Conservation (phyloP, 1,140 invertebrate genomes). For the Pygmarrhopalites habei region DNA sequence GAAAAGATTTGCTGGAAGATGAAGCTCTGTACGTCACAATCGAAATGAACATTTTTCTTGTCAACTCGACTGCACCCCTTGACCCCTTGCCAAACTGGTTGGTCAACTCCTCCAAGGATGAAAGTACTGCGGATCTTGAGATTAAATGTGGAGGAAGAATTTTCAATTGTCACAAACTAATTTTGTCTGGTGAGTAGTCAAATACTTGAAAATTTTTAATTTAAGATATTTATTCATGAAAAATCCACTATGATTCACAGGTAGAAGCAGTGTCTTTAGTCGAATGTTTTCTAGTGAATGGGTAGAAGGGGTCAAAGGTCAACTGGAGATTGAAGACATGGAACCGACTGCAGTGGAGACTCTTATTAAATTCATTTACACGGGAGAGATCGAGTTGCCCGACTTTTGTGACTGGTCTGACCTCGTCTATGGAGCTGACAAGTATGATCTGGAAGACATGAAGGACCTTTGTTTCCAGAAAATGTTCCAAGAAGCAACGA, state of each 20-base stretch:
- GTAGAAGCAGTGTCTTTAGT: conserved; percentile 11
- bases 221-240: too few relatives aligned
- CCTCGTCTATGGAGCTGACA: conserved; percentile 15
- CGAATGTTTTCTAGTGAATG: conserved; percentile 11
- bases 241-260: not conserved
- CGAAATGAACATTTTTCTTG: too few relatives aligned
- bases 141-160: too few relatives aligned
- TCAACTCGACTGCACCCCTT: too few relatives aligned
- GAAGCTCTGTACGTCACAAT: too few relatives aligned
- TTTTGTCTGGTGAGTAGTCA: too few relatives aligned
- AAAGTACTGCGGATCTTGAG: too few relatives aligned
- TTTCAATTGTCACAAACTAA: too few relatives aligned
- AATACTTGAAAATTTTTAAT: too few relatives aligned
- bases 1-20: too few relatives aligned
- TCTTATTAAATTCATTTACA: conserved; percentile 17
- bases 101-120: too few relatives aligned
- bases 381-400: conserved; percentile 2
- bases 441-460: conserved; percentile 14
- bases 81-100: too few relatives aligned
- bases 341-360: conserved; percentile 10
- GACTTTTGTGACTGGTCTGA: conserved; percentile 5
- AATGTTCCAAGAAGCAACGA: conserved; percentile 5
- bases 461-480: conserved; percentile 17
- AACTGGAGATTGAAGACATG: conserved; percentile 5
- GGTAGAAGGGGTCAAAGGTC: conserved; percentile 4